Base-by-base conservation (phyloP, 2,113 vertebrate species). In the Ancistrus triradiatus region DNA sequence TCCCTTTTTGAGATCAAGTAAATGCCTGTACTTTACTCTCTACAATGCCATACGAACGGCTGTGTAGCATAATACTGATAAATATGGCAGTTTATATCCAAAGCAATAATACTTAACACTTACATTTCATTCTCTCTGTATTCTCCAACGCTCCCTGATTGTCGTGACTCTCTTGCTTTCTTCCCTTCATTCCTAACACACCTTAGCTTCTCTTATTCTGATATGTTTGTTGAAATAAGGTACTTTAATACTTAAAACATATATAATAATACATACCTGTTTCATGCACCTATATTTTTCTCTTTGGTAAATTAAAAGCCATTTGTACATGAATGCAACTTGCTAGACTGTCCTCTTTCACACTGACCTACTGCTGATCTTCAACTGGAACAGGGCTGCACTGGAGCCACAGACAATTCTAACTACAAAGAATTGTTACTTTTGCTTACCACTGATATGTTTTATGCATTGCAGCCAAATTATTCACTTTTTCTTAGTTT, bases 61-160 rank as follows among this genome's bases (percentile, higher is more conserved):
- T 64, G 68, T 75, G 77, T 75, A 86, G 76, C 66, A 74, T 69
- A 74, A 87, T 84, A 84, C 83, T 81, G 86, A 84, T 80, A 77
- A 52, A 61, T 59, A 63, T 73, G 70, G 67, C 69, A 72, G 49
- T 70, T 69, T 71, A 74, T 64, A 74, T 80, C 76, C 77, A 74
- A 80, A 65, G 40, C 43, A 81, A 24, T 72, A 81, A 66, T 72
- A 78, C 77, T 81, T 83, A 69, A 62, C 53, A 69, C 74, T 81
- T 46, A 4, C 0, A 47, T 71, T 64, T 43, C 8, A 10, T 48
- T 59, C 38, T 33, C 43, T 48, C 24, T 13, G n/a, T n/a, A n/a
- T n/a, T n/a, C n/a, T n/a, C 11, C 3, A 8, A 19, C 56, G 2
- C 51, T 65, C 65, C 59, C 58, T 33, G 53, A 33, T 46, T 63